Base-by-base conservation (phyloP, 2,113 vertebrate species). In the Ophiodon elongatus region DNA sequence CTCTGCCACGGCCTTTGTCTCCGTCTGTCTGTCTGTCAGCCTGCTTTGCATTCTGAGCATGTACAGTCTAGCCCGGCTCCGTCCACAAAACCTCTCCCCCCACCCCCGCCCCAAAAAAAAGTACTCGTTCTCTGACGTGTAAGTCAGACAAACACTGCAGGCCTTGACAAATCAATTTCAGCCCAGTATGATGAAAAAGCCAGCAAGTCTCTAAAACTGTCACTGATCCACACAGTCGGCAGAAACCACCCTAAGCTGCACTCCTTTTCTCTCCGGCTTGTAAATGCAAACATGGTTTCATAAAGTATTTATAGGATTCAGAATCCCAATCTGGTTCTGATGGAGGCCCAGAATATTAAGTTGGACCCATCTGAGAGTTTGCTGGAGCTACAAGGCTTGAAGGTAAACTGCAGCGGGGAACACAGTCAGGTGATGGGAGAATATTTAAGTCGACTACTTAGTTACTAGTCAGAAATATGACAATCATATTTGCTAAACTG, bases 141-240 rank as follows among this genome's bases (percentile, higher is more conserved):
- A 67, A 84, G 70, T 74, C 85, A 80, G 85, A 79, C 83, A 80
- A 82, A 88, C 82, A 78, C 86, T 43, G 80, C 35, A 4, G 41
- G 84, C 82, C 83, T 66, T 39, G 65, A 88, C 87, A 88, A 92
- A 91, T 91, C 88, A 84, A 92, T 93, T 90, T 77, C 63, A 66
- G 84, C 70, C 66, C 56, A 35, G 76, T 47, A 63, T 88, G 85
- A 84, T 85, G 88, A 91, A 91, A 86, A 90, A 82, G 80, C 67
- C 79, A 77, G 86, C 56, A 82, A 86, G 79, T 67, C 81, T 83
- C 70, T 76, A 70, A 31, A 89, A 80, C 50, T 81, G 73, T 81
- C 88, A 80, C 68, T 0, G 25, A 70, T 69, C 64, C 50, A 31
- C 75, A 70, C n/a, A 14, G 74, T 50, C 59, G 27, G 54, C 73